These are phyloP conservation scores for Arothron firmamentum DNA, from an alignment of 2,113 vertebrate species.

Conservation along the genomic window DNA sequence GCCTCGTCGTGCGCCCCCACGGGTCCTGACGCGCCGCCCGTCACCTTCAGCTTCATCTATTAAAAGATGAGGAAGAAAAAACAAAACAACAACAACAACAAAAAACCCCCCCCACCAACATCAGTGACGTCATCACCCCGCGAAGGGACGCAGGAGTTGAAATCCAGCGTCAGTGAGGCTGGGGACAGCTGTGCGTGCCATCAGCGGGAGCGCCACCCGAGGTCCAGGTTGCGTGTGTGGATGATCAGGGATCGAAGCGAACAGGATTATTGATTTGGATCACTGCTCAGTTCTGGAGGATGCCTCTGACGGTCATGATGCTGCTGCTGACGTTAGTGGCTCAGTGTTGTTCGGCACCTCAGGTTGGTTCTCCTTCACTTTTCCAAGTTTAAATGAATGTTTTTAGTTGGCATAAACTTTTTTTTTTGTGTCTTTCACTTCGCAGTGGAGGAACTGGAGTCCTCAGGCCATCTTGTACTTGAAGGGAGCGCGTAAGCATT, in stretches of 20 bases:
- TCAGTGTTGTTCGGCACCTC: slow-evolving; percentile 44
- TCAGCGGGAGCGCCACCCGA: not conserved
- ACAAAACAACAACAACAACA: not conserved
- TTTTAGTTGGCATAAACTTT: not conserved
- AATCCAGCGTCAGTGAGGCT: slow-evolving; percentile 7
- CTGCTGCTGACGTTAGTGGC: slow-evolving; percentile 41
- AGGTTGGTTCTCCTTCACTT: slow-evolving; percentile 22
- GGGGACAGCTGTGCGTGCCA: slow-evolving; percentile 38
- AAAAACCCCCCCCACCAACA: slow-evolving; percentile 7
- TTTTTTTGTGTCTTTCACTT: not conserved
- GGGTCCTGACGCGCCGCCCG: not conserved
- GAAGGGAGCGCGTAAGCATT: slow-evolving; percentile 58
- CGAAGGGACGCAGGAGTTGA: not conserved
- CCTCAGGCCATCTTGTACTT: slow-evolving; percentile 65
- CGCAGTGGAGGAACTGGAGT: slow-evolving; percentile 61
- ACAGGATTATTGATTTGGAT: too few relatives aligned
- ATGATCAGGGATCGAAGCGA: too few relatives aligned
- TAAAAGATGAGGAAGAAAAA: slow-evolving; percentile 1
- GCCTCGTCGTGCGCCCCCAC: not conserved
- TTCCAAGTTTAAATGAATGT: not conserved
- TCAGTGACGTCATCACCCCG: not conserved
- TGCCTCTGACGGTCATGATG: slow-evolving; percentile 34
- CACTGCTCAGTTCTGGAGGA: slow-evolving; percentile 20
- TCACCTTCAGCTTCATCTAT: slow-evolving; percentile 44
- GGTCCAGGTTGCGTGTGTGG: too few relatives aligned